Evolutionary conservation across 2,888 invertebrate species (phyloP), one percentile per base, ranked within the genome.

Genomic region (Cephus runcator): DNA sequence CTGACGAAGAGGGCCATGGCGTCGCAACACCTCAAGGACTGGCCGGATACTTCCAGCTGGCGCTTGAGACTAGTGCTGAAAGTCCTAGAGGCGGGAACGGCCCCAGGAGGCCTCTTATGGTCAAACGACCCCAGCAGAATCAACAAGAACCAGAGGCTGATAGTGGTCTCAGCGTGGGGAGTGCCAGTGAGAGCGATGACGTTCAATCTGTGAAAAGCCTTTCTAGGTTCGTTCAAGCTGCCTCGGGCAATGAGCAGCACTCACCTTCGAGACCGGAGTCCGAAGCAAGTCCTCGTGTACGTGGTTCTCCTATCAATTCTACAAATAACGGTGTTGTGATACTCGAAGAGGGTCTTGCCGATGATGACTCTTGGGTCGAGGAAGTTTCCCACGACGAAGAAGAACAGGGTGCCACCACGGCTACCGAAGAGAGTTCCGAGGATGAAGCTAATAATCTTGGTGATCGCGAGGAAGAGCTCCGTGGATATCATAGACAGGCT

Each of bases 281-380:
- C 81, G 83, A 79, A 81, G 78, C 83, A 81, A 80, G 81, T 76
- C 76, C 82, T 81, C 79, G 84, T 85, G 80, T 84, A 82, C 83
- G 84, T 86, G 78, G 84, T 31, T 75, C 36, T 31, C 15, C 34
- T 75, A 35, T 69, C 75, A 73, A 35, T 83, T 83, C 75, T 81
- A 68, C 77, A 79, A 74, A 11, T 34, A 74, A 34, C 35, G 36
- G 95, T 76, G 94, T 95, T 77, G 94, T 95, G 81, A 95, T 95
- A 87, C 94, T 97, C 83, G 97, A 97, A 92, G 97, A 97, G 92
- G 97, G 97, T 82, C 92, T 97, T 79, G 97, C 97, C 76, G 97
- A 97, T 89, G 97, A 97, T 92, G 97, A 97, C 90, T 97, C 97
- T 81, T 97, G 97, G 97, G 97, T 97, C 82, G 97, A 97, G 92